Conservation (phyloP, 2,797 vertebrate species). For the Glossophaga mutica region DNA sequence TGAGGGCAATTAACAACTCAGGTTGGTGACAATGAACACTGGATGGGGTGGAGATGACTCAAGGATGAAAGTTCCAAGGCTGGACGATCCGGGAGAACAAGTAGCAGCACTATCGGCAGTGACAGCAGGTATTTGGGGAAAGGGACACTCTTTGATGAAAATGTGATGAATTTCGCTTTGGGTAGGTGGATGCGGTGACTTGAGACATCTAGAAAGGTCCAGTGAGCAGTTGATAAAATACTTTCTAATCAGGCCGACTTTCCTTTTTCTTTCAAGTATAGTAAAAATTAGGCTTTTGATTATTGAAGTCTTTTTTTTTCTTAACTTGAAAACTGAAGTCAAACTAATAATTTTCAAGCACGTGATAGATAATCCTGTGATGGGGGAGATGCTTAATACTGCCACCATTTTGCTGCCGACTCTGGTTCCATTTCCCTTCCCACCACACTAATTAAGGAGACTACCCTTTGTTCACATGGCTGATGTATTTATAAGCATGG, state of each 20-base stretch:
- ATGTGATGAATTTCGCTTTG: not conserved
- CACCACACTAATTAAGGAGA: not conserved
- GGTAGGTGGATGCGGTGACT: not conserved
- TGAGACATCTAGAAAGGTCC: not conserved
- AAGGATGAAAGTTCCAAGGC: not conserved
- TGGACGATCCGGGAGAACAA: not conserved
- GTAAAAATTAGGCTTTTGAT: not conserved
- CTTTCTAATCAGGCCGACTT: not conserved
- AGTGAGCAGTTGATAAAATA: not conserved
- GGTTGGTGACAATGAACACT: not conserved
- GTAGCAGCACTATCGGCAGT: not conserved
- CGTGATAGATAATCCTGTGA: not conserved
- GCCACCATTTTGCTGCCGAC: not conserved
- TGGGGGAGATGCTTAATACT: not conserved
- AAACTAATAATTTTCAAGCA: not conserved
- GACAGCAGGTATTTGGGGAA: not conserved
- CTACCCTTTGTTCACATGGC: not conserved
- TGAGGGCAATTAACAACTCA: not conserved
- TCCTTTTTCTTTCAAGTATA: conserved; percentile 15
- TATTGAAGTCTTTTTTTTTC: not conserved
- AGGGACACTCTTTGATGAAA: not conserved
- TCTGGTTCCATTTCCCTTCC: not conserved
- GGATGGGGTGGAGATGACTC: not conserved
- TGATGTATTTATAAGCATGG: conserved; percentile 40
- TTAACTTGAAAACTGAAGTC: not conserved